Conservation (phyloP, 2,113 vertebrate genomes). For the Rhabdomys dilectus region DNA sequence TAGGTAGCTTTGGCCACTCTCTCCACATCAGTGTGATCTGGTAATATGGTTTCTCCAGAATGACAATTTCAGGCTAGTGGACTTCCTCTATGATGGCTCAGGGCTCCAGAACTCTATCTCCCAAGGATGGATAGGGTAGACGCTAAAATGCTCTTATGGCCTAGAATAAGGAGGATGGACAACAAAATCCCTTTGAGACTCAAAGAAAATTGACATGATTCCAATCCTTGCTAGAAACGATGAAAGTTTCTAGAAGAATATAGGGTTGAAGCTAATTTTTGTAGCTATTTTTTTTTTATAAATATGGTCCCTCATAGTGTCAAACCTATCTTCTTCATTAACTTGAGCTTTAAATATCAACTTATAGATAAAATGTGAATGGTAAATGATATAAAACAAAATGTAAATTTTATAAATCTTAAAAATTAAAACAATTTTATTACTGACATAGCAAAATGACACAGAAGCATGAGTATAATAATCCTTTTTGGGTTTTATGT, state of each 20-base stretch:
- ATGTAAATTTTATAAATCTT: not conserved
- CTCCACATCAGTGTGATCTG: not conserved
- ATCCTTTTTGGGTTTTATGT: not conserved
- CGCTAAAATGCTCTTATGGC: not conserved
- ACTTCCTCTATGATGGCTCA: not conserved
- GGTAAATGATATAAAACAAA: not conserved
- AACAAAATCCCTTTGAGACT: not conserved
- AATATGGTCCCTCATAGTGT: not conserved
- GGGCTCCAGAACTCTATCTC: not conserved
- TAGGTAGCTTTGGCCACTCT: not conserved
- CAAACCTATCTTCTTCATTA: not conserved
- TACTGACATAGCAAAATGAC: not conserved
- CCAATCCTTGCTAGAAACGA: not conserved
- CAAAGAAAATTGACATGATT: not conserved
- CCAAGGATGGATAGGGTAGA: not conserved
- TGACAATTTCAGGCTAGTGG: not conserved
- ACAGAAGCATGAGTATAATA: not conserved
- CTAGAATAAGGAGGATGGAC: not conserved
- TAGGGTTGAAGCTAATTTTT: not conserved
- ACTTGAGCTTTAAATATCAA: slow-evolving; percentile 12
- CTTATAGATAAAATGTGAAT: not conserved
- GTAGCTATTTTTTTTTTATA: not conserved
- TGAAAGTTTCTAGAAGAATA: not conserved
- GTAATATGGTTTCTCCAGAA: not conserved
- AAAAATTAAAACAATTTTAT: not conserved